Evolutionary conservation across 2,797 vertebrate species (phyloP).

Genomic region (Tamandua tetradactyla): DNA sequence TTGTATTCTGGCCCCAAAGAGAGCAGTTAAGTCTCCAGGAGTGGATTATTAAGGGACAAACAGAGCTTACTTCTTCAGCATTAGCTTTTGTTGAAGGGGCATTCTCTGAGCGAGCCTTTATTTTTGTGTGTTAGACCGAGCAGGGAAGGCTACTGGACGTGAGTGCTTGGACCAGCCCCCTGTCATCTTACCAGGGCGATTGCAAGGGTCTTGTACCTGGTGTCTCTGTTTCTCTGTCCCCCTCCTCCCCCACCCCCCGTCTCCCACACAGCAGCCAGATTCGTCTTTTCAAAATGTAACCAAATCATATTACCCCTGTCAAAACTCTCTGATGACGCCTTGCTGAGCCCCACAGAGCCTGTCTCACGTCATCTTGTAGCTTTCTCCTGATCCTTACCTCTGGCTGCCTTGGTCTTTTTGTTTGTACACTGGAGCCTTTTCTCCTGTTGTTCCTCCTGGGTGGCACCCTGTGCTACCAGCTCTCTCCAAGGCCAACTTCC

Average conservation of each 20-base stretch:
- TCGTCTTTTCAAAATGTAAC: neutral
- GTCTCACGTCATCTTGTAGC: accelerated
- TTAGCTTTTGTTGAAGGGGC: neutral
- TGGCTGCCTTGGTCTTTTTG: neutral
- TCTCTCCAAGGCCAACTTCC: neutral
- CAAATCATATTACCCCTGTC: neutral
- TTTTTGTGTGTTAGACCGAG: neutral
- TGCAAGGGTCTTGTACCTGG: neutral
- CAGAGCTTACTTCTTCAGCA: neutral
- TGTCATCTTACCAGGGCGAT: accelerated
- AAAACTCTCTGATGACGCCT: no score
- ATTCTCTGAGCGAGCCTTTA: neutral
- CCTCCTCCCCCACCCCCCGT: no score
- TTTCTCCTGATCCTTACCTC: neutral
- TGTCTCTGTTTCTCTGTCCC: neutral
- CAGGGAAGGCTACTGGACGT: neutral
- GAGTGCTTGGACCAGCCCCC: accelerated
- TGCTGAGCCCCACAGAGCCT: neutral
- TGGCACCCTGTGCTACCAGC: neutral
- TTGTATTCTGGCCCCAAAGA: neutral
- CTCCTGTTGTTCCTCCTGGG: neutral
- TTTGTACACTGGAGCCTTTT: neutral
- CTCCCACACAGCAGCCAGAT: neutral
- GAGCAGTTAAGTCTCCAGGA: neutral
- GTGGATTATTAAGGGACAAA: neutral